Evolutionary conservation across 2,888 invertebrate species (phyloP), one percentile per base, ranked within the genome.

Genomic region (Drosophila putrida): DNA sequence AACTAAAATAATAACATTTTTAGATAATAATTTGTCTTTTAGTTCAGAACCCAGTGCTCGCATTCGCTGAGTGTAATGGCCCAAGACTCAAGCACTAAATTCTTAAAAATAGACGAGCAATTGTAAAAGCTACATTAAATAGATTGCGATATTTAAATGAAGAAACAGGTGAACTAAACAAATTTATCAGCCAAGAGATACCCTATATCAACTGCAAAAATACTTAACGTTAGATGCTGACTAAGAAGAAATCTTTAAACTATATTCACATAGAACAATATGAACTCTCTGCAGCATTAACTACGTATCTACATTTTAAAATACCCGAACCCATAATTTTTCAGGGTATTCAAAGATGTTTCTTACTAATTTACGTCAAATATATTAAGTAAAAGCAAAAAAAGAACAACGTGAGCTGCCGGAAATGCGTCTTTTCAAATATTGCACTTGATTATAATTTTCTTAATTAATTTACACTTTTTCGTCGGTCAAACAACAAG

Each of bases 401-500:
- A 43, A 55, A n/a, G 9, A 44, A 31, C 9, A 31, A 25, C 8
- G 46, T 47, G 38, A 76, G 41, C 46, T 77, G 81, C 68, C 85
- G 81, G 81, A 81, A 68, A 78, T 81, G 70, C 63, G 63, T 67
- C 49, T 62, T 54, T 80, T 20, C 44, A 75, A 43, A 62, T 47
- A n/a, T 36, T 9, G 25, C 28, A 25, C 9, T 8, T 5, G 35
- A 46, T 57, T 49, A 11, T 66, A 46, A 46, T 35, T 53, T 36
- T 43, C 35, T 36, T 44, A 44, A 57, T 57, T 62, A 28, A 6
- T 57, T 47, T 20, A 61, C 44, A 57, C 74, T 25, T 59, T 58
- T 59, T 10, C 4, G 20, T 15, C 57, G 51, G 6, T 49, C 70
- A 61, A 57, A 27, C 13, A 38, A 51, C 33, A 43, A 35, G 33